These are phyloP conservation scores for Aquatica leii DNA, from an alignment of 2,888 invertebrate species.

Conservation along the genomic window DNA sequence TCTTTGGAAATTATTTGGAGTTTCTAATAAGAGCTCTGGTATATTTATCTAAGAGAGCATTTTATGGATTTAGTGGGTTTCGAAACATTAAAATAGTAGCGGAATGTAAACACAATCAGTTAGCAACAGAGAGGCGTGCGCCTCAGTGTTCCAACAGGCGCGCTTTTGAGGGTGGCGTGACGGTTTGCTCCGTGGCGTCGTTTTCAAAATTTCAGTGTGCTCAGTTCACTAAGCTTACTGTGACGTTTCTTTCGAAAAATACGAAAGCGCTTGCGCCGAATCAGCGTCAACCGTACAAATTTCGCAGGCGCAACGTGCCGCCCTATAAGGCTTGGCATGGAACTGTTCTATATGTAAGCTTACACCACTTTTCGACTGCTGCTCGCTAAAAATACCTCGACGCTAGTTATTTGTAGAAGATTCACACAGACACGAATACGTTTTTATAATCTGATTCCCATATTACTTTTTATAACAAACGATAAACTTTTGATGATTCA, in stretches of 20 bases:
- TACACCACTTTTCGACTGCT: conserved; percentile 62
- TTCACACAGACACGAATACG: conserved; percentile 47
- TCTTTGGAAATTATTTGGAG: too few relatives aligned
- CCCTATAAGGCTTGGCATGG: conserved; percentile 62
- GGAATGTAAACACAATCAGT: conserved; percentile 50
- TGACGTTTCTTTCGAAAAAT: conserved; percentile 27
- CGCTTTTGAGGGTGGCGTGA: conserved; percentile 18
- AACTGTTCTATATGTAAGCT: conserved; percentile 60
- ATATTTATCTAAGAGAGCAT: too few relatives aligned
- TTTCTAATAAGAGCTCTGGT: too few relatives aligned
- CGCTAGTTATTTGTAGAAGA: conserved; percentile 60
- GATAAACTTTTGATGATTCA: too few relatives aligned
- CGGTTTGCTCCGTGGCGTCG: not conserved
- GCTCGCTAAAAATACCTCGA: conserved; percentile 60
- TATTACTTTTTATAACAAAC: conserved; percentile 46
- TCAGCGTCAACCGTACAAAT: conserved; percentile 48
- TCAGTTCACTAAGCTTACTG: conserved; percentile 13
- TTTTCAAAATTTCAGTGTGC: conserved; percentile 21
- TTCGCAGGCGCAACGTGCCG: conserved; percentile 57
- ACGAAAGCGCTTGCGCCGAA: conserved; percentile 40
- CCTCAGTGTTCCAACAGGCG: conserved; percentile 19
- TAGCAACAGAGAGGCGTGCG: conserved; percentile 30
- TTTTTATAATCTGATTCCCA: conserved; percentile 58
- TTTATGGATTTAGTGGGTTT: not conserved
- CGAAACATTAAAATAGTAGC: not conserved